Evolutionary conservation across 2,797 vertebrate species (phyloP).

Genomic region (Myioborus melanocephalus): DNA sequence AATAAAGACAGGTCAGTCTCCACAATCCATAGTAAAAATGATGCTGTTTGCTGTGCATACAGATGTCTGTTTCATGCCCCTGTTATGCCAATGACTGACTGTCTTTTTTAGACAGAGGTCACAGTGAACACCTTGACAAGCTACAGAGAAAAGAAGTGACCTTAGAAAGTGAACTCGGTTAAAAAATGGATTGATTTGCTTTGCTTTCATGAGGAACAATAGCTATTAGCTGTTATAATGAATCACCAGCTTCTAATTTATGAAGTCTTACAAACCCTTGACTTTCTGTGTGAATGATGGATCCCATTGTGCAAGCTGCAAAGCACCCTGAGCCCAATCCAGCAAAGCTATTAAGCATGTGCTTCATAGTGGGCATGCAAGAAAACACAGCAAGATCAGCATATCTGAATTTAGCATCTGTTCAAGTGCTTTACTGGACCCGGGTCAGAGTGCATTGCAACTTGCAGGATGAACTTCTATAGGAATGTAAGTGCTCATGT

Average conservation of each 20-base stretch:
- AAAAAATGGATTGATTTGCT: not conserved
- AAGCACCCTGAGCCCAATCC: not conserved
- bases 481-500: not conserved
- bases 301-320: not conserved
- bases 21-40: not conserved
- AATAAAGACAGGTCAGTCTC: not conserved
- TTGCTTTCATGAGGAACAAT: not conserved
- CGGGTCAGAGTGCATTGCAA: not conserved
- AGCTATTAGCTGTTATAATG: not conserved
- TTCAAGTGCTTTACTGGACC: constrained; percentile 18
- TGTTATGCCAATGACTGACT: not conserved
- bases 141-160: not conserved
- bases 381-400: constrained; percentile 8
- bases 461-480: not conserved
- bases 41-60: not conserved
- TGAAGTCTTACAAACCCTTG: not conserved
- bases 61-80: not conserved
- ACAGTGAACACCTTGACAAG: not conserved
- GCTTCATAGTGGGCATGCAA: constrained; percentile 33
- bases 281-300: constrained; percentile 3
- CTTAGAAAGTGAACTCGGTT: not conserved
- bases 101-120: not conserved
- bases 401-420: not conserved
- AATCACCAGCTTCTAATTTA: not conserved
- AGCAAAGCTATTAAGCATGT: constrained; percentile 38